Evolutionary conservation across 1,140 invertebrate species (phyloP).

Genomic region (Drosophila equinoxialis): DNA sequence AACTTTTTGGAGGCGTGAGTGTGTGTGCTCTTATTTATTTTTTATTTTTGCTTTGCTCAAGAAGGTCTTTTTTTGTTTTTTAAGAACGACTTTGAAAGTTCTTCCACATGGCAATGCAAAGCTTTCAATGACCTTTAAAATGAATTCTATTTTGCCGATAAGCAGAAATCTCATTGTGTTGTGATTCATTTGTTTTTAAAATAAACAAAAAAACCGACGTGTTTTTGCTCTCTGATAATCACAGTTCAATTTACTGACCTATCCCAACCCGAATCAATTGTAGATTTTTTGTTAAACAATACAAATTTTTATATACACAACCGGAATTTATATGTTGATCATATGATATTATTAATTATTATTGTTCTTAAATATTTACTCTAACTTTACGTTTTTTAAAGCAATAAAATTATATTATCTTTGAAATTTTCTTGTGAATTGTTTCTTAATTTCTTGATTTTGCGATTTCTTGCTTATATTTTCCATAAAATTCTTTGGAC

Average conservation of each 20-base stretch:
- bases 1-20: slow-evolving; percentile 13
- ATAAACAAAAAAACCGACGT: not conserved
- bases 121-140: slow-evolving; percentile 10
- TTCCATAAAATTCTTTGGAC: too few relatives aligned
- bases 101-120: not conserved
- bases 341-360: too few relatives aligned
- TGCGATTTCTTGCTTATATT: too few relatives aligned
- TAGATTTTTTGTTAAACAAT: not conserved
- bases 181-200: not conserved
- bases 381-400: too few relatives aligned
- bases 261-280: not conserved
- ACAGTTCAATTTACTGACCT: slow-evolving; percentile 2
- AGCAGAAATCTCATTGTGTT: not conserved
- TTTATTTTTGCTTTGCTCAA: not conserved
- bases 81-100: slow-evolving; percentile 2
- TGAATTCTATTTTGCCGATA: not conserved
- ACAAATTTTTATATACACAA: too few relatives aligned
- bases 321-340: too few relatives aligned
- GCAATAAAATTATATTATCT: too few relatives aligned
- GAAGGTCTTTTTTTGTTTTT: slow-evolving; percentile 12
- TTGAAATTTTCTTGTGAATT: too few relatives aligned
- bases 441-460: too few relatives aligned
- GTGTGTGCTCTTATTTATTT: not conserved
- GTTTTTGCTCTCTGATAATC: slow-evolving; percentile 2
- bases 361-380: too few relatives aligned